Percentiles rank a stretch among this genome's conserved stretches.
phyloP scores from a whole-genome alignment of 2,888 invertebrate species.

The Horisme vitalbata region DNA sequence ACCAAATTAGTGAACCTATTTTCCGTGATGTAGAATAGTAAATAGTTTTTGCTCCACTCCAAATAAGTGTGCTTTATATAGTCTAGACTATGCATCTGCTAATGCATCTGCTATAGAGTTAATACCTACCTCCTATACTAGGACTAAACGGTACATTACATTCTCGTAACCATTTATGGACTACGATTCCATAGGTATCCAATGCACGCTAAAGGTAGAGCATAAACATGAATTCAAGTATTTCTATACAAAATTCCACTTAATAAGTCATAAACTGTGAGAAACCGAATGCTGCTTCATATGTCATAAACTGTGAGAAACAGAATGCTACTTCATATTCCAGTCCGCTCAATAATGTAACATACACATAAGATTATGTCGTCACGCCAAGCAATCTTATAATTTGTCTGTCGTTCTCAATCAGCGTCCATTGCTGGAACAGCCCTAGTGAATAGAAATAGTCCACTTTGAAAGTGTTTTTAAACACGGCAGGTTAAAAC shows the following conservation, averaged over 20 bases:
- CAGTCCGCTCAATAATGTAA: slow-evolving; percentile 16
- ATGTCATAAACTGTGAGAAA: too few relatives aligned
- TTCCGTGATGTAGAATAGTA: too few relatives aligned
- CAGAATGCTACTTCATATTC: slow-evolving; percentile 7
- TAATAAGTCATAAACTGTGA: not conserved
- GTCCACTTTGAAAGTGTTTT: not conserved
- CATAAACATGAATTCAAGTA: not conserved
- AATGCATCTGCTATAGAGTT: too few relatives aligned
- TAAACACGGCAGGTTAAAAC: too few relatives aligned
- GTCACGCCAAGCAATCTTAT: slow-evolving; percentile 17
- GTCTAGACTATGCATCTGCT: too few relatives aligned
- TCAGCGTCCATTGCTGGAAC: slow-evolving; percentile 16
- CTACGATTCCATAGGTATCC: not conserved
- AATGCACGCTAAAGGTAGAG: not conserved
- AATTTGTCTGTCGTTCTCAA: slow-evolving; percentile 28
- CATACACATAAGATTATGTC: not conserved
- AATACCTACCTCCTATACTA: too few relatives aligned
- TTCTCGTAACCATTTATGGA: too few relatives aligned
- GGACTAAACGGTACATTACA: too few relatives aligned
- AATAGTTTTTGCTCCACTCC: too few relatives aligned
- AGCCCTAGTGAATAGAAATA: slow-evolving; percentile 17
- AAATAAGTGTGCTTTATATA: too few relatives aligned
- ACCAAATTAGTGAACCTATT: too few relatives aligned
- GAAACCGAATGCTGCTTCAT: slow-evolving; percentile 1
- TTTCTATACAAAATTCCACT: not conserved